Conservation (phyloP, 2,797 vertebrate genomes). For the Sitta carolinensis region DNA sequence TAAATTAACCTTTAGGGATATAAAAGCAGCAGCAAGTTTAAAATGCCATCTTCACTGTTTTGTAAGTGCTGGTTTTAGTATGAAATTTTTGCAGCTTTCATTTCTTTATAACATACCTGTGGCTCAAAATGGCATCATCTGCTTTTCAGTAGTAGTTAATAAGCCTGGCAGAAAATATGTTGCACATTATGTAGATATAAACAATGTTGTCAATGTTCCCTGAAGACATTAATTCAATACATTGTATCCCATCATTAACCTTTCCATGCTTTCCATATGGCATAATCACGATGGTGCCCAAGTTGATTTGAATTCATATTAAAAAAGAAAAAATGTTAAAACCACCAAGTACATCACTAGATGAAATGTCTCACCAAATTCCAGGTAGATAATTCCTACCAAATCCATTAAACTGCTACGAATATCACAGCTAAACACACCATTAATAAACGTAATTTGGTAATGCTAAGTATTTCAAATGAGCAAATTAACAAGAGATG, state of each 20-base stretch:
- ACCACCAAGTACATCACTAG: background rate
- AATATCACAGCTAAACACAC: background rate
- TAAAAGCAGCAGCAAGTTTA: background rate
- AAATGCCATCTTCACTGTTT: background rate
- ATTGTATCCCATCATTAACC: background rate
- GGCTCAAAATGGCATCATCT: background rate
- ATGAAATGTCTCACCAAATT: background rate
- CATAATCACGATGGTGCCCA: background rate
- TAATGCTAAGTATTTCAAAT: background rate
- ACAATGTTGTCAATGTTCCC: background rate
- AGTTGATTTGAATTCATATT: background rate
- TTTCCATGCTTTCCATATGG: background rate
- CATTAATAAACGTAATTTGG: background rate
- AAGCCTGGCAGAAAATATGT: background rate
- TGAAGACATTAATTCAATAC: background rate
- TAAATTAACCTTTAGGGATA: slow-evolving; percentile 11
- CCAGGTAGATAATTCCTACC: background rate
- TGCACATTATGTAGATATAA: background rate
- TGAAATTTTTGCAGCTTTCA: background rate
- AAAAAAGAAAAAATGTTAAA: background rate
- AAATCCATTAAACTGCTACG: background rate
- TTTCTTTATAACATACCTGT: background rate
- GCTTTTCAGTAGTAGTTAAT: background rate
- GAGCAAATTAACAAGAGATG: background rate
- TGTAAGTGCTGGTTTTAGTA: background rate